A percentile compares a stretch with the other conserved stretches of the same genome.
Conservation (phyloP, 2,888 invertebrate species). For the Mimas tiliae region DNA sequence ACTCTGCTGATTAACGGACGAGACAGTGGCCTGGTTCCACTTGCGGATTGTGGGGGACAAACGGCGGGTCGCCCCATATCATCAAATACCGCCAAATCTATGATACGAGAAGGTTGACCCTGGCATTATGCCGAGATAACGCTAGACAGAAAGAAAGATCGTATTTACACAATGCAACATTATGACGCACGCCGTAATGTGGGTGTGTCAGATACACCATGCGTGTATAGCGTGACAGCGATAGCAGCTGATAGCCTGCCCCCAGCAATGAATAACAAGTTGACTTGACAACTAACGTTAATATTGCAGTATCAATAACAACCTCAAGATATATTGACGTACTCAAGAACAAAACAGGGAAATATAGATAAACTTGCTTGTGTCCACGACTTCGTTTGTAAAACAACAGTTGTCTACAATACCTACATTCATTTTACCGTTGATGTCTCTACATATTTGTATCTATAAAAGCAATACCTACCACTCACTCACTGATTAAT, state of each 20-base stretch:
- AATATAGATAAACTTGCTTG: not conserved
- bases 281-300: slow-evolving; percentile 46
- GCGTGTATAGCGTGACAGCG: slow-evolving; percentile 34
- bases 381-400: not conserved
- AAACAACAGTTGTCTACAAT: not conserved
- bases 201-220: slow-evolving; percentile 35
- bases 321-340: slow-evolving; percentile 8
- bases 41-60: too few relatives aligned
- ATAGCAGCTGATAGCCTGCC: slow-evolving; percentile 45
- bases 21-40: too few relatives aligned
- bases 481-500: too few relatives aligned
- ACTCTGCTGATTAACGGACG: too few relatives aligned
- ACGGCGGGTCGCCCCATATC: too few relatives aligned
- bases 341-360: not conserved
- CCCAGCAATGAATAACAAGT: slow-evolving; percentile 48
- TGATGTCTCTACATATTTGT: too few relatives aligned
- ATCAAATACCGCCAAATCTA: too few relatives aligned
- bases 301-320: slow-evolving; percentile 24
- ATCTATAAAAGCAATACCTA: too few relatives aligned
- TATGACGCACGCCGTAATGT: slow-evolving; percentile 28
- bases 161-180: not conserved
- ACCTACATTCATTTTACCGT: too few relatives aligned
- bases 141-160: too few relatives aligned
- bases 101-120: too few relatives aligned
- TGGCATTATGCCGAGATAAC: too few relatives aligned